These are phyloP conservation scores for Carcharodon carcharias DNA, from an alignment of 2,797 vertebrate species.

Conservation along the genomic window DNA sequence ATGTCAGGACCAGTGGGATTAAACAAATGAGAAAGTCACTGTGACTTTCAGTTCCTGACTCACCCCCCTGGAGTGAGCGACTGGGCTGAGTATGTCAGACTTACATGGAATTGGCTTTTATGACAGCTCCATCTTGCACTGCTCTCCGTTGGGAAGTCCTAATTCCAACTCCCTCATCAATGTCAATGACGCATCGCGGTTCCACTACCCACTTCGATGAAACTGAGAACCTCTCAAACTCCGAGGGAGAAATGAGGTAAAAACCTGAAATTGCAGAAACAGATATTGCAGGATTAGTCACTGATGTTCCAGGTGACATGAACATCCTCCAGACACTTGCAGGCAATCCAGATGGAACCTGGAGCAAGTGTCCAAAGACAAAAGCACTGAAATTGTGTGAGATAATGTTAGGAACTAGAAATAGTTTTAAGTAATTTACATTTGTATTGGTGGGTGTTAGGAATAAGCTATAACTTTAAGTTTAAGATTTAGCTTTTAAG, in stretches of 20 bases:
- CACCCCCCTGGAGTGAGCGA: no score
- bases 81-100: neutral
- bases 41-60: neutral
- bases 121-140: slow-evolving; percentile 51
- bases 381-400: no score
- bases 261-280: slow-evolving; percentile 66
- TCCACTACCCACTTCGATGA: slow-evolving; percentile 84
- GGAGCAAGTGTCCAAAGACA: no score
- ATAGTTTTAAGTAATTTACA: no score
- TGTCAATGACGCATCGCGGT: slow-evolving; percentile 75
- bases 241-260: slow-evolving; percentile 93
- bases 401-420: no score
- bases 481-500: no score
- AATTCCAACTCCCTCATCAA: slow-evolving; percentile 52
- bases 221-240: slow-evolving; percentile 94
- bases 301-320: neutral
- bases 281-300: neutral
- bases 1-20: neutral
- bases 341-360: neutral
- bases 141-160: slow-evolving; percentile 41
- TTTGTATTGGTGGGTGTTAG: no score
- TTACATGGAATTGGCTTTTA: slow-evolving; percentile 59
- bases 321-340: neutral
- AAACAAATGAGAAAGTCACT: neutral
- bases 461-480: no score